Conservation (phyloP, 2,113 vertebrate species). For the Ciconia stormi region DNA sequence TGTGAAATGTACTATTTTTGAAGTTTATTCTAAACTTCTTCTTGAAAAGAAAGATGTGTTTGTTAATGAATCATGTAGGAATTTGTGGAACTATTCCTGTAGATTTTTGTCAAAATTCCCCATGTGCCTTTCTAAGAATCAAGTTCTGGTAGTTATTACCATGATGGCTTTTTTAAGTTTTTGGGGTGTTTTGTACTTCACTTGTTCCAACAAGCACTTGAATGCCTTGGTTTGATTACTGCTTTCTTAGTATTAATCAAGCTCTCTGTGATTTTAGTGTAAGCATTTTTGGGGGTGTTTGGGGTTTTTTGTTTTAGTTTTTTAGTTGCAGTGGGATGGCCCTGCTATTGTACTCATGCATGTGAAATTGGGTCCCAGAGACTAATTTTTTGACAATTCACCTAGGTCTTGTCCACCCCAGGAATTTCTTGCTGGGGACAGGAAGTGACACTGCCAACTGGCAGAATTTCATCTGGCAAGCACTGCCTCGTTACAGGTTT, state of each 20-base stretch:
- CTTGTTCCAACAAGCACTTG: not conserved
- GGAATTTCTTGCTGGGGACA: not conserved
- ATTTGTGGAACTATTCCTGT: not conserved
- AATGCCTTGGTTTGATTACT: not conserved
- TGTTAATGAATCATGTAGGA: not conserved
- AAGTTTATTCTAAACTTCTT: not conserved
- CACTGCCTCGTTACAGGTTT: not conserved
- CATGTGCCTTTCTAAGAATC: not conserved
- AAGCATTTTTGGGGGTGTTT: not conserved
- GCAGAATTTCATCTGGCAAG: not conserved
- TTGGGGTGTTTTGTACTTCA: not conserved
- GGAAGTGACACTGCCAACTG: rapidly evolving
- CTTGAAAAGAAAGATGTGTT: not conserved
- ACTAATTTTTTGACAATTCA: not conserved
- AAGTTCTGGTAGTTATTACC: not conserved
- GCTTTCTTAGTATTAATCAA: not conserved
- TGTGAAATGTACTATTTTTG: not conserved
- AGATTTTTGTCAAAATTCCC: not conserved
- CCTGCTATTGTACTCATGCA: rapidly evolving
- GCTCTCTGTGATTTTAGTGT: not conserved
- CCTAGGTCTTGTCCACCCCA: not conserved
- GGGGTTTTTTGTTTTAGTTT: not conserved
- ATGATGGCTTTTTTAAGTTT: not conserved
- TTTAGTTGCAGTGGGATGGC: not conserved
- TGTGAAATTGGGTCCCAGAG: not conserved